A percentile compares a stretch with the other conserved stretches of the same genome.
Evolutionary conservation across 2,888 invertebrate genomes (phyloP).

Genomic region (Cloeon dipterum): DNA sequence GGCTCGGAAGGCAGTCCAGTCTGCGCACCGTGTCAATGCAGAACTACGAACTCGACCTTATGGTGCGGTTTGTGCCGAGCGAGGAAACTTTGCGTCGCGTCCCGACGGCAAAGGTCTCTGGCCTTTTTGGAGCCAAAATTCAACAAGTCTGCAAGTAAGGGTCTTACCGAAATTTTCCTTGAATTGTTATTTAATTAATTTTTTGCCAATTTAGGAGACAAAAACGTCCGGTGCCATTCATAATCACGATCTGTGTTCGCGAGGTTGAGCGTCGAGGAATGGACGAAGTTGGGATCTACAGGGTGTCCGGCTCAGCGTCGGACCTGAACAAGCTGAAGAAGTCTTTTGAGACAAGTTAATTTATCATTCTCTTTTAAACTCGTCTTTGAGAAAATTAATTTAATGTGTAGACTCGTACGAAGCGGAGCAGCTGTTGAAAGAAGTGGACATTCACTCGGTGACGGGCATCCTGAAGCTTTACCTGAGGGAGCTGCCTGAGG

Average conservation of each 20-base stretch:
- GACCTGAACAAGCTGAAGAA: constrained; percentile 75
- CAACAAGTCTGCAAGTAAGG: constrained; percentile 69
- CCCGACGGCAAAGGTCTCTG: constrained; percentile 67
- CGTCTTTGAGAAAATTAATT: no score
- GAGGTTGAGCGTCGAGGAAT: constrained; percentile 83
- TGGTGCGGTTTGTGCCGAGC: constrained; percentile 58
- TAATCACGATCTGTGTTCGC: constrained; percentile 73
- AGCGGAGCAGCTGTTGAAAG: constrained; percentile 69
- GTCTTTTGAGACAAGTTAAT: constrained; percentile 77
- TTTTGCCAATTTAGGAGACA: constrained; percentile 14
- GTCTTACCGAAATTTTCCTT: constrained; percentile 7
- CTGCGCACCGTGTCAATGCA: constrained; percentile 46
- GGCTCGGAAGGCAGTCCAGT: constrained; percentile 42
- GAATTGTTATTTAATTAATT: constrained; percentile 1
- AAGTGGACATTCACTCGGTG: constrained; percentile 83
- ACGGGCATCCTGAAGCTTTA: constrained; percentile 82
- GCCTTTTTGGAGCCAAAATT: constrained; percentile 79
- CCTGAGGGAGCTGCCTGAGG: constrained; percentile 79
- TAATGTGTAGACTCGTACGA: constrained; percentile 64
- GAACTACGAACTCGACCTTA: constrained; percentile 39
- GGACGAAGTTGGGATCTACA: constrained; percentile 77
- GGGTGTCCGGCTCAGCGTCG: constrained; percentile 81
- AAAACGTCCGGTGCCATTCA: constrained; percentile 40
- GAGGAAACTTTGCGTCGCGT: constrained; percentile 66
- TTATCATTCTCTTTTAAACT: not conserved